phyloP scores from a whole-genome alignment of 2,113 vertebrate species.

The Chrysochloris asiatica region DNA sequence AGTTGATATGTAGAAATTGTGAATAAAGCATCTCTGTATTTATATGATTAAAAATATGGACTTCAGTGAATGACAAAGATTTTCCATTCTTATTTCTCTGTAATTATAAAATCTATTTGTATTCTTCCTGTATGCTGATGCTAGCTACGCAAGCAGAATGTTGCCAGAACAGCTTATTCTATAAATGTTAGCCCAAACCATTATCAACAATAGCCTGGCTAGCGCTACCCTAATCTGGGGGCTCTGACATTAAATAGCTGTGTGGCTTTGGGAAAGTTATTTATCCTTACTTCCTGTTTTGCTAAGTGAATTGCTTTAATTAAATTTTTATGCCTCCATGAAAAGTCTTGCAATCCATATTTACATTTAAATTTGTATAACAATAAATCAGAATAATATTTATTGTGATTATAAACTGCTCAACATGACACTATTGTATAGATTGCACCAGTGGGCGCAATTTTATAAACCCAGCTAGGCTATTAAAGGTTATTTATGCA shows the following conservation, averaged over 20 bases:
- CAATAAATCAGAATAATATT: background rate
- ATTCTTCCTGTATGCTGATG: background rate
- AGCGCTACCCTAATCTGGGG: background rate
- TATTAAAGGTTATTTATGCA: conserved; percentile 16
- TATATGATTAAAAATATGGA: background rate
- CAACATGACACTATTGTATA: background rate
- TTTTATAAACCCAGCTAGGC: background rate
- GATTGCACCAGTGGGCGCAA: background rate
- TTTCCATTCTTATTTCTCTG: conserved; percentile 20
- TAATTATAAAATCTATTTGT: background rate
- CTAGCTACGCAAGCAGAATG: background rate
- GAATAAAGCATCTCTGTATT: background rate
- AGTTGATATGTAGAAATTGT: background rate
- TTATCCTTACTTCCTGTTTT: conserved; percentile 16
- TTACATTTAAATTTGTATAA: background rate
- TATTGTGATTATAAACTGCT: background rate
- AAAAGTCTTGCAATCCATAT: background rate
- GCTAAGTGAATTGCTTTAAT: conserved; percentile 1
- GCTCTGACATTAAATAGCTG: background rate
- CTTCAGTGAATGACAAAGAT: background rate
- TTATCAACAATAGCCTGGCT: background rate
- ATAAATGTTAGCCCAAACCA: background rate
- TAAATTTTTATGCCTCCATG: background rate
- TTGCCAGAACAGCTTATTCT: background rate
- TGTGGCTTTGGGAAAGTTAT: background rate